Evolutionary conservation across 1,140 invertebrate species (phyloP).

Genomic region (Pachypeltis micranthus): DNA sequence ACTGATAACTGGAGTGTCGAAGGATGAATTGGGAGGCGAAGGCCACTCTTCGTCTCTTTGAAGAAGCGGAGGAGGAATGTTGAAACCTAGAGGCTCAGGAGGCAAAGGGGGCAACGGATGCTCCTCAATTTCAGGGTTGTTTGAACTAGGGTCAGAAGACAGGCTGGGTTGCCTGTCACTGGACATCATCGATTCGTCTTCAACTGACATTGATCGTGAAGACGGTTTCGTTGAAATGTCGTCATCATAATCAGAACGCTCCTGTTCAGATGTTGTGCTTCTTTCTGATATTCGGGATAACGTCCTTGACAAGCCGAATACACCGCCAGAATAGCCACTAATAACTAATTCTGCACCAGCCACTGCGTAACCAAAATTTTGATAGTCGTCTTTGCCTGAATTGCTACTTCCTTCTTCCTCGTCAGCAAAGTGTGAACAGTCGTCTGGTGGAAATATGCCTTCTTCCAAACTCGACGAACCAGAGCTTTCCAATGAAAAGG

Average conservation of each 20-base stretch:
- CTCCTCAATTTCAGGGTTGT: slow-evolving; percentile 22
- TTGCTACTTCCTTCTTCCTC: slow-evolving; percentile 40
- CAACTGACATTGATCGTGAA: slow-evolving; percentile 63
- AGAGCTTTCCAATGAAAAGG: slow-evolving; percentile 66
- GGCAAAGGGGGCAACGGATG: slow-evolving; percentile 28
- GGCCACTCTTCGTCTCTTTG: slow-evolving; percentile 50
- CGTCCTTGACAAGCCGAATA: slow-evolving; percentile 57
- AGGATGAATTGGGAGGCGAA: slow-evolving; percentile 54
- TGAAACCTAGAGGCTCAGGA: slow-evolving; percentile 26
- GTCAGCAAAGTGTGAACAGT: slow-evolving; percentile 39
- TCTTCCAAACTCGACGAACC: slow-evolving; percentile 71
- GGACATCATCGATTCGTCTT: slow-evolving; percentile 67
- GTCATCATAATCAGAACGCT: slow-evolving; percentile 59
- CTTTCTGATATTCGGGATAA: slow-evolving; percentile 74
- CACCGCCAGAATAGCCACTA: slow-evolving; percentile 43
- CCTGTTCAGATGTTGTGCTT: slow-evolving; percentile 73
- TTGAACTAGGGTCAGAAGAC: slow-evolving; percentile 58
- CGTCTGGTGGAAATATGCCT: slow-evolving; percentile 61
- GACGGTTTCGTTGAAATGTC: slow-evolving; percentile 68
- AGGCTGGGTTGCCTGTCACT: slow-evolving; percentile 74
- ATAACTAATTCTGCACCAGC: slow-evolving; percentile 51
- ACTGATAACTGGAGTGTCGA: slow-evolving; percentile 52
- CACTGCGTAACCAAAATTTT: slow-evolving; percentile 56
- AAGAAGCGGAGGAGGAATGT: slow-evolving; percentile 28
- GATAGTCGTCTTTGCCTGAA: slow-evolving; percentile 57